Evolutionary conservation across 1,140 invertebrate genomes (phyloP).

Genomic region (Agraylea sexmaculata): DNA sequence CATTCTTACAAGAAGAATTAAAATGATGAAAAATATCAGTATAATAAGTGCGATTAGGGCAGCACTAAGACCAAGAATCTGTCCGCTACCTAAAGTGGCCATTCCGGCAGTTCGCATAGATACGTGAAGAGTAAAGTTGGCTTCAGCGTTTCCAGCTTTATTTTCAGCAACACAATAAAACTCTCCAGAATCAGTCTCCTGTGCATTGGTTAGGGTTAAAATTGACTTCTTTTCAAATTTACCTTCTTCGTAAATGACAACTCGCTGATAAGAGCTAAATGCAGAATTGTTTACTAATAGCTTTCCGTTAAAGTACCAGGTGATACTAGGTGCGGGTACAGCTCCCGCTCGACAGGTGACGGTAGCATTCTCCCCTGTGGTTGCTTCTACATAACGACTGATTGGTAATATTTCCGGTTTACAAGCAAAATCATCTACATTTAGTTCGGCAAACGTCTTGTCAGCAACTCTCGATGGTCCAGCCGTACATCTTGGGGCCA

Average conservation of each 20-base stretch:
- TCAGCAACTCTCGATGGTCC: conserved; percentile 55
- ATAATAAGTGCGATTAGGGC: conserved; percentile 68
- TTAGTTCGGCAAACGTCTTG: conserved; percentile 59
- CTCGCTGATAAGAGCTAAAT: conserved; percentile 68
- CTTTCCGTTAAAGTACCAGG: conserved; percentile 80
- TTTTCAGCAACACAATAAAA: conserved; percentile 89
- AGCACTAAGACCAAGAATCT: conserved; percentile 74
- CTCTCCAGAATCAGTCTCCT: conserved; percentile 76
- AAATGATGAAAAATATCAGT: conserved; percentile 59
- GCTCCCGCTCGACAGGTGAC: conserved; percentile 69
- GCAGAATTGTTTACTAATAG: conserved; percentile 66
- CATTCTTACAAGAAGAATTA: conserved; percentile 59
- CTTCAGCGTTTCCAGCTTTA: conserved; percentile 79
- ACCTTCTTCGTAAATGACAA: conserved; percentile 68
- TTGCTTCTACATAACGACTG: conserved; percentile 62
- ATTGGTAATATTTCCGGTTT: conserved; percentile 67
- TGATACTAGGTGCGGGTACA: conserved; percentile 66
- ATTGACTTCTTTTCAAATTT: conserved; percentile 61
- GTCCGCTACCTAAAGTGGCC: conserved; percentile 66
- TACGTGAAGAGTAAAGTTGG: conserved; percentile 80
- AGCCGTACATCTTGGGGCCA: conserved; percentile 59
- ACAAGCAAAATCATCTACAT: conserved; percentile 77
- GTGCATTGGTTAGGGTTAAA: conserved; percentile 74
- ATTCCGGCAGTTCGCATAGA: conserved; percentile 62
- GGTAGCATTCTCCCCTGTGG: conserved; percentile 72